Conservation (phyloP, 2,797 vertebrate genomes). For the Phalloptychus januarius region DNA sequence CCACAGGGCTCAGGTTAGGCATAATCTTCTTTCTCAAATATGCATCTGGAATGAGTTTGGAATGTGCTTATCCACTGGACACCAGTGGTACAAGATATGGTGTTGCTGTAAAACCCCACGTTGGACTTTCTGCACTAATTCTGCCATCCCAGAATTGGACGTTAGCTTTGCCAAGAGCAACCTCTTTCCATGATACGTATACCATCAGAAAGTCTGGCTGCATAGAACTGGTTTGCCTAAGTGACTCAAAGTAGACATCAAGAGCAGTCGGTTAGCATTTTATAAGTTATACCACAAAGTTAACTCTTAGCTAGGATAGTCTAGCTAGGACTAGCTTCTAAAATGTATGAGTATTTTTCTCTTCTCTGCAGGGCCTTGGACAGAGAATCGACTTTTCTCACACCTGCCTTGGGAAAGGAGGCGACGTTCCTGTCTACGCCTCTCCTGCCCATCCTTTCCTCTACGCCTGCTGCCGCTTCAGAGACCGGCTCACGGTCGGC, state of each 20-base stretch:
- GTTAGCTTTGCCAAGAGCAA: background rate
- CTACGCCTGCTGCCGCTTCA: slow-evolving; percentile 41
- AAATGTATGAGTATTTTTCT: background rate
- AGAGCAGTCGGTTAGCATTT: background rate
- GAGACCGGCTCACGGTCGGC: slow-evolving; percentile 1
- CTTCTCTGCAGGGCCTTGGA: slow-evolving; percentile 56
- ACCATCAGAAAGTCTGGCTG: background rate
- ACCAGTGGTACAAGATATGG: background rate
- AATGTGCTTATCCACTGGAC: background rate
- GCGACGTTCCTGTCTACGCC: slow-evolving; percentile 47
- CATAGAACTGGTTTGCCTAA: background rate
- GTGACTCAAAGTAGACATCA: background rate
- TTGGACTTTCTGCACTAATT: background rate
- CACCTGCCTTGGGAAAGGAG: slow-evolving; percentile 56
- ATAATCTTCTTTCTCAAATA: background rate
- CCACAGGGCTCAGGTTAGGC: background rate
- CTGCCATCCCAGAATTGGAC: background rate
- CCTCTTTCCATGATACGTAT: background rate
- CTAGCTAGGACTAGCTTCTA: background rate
- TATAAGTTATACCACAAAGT: background rate
- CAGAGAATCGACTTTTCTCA: slow-evolving; percentile 53
- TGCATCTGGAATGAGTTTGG: background rate
- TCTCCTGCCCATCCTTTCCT: slow-evolving; percentile 61
- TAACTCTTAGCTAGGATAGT: background rate
- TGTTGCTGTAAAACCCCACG: background rate